Percentiles rank a stretch among this genome's conserved stretches.
Evolutionary conservation across 2,797 vertebrate genomes (phyloP).

Genomic region (Microchirus variegatus): DNA sequence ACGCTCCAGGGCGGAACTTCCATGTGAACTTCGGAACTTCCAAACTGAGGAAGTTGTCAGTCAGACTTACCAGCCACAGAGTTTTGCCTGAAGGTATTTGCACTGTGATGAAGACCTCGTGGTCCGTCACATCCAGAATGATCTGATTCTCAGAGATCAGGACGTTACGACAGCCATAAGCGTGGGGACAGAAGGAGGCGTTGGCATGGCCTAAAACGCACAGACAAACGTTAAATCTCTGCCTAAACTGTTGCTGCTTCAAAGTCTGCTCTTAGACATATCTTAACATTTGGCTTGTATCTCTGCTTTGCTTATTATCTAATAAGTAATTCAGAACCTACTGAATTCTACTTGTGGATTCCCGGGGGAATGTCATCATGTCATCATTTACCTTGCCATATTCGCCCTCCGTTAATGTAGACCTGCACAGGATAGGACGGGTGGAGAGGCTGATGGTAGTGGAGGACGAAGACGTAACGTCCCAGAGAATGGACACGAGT

Average conservation of each 20-base stretch:
- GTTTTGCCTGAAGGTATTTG: conserved; percentile 87
- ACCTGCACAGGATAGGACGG: conserved; percentile 88
- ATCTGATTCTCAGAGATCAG: conserved; percentile 89
- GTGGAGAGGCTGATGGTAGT: conserved; percentile 91
- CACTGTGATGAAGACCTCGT: conserved; percentile 87
- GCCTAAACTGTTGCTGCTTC: too few species aligned
- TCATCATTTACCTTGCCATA: conserved; percentile 98
- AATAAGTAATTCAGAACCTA: background rate
- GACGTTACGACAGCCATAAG: conserved; percentile 89
- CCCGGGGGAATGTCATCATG: background rate
- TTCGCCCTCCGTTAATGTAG: conserved; percentile 86
- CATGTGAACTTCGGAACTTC: too few species aligned
- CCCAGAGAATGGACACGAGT: conserved; percentile 85
- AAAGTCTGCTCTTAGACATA: too few species aligned
- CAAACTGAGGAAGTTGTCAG: too few species aligned
- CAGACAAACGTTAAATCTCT: background rate
- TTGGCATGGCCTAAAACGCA: conserved; percentile 85
- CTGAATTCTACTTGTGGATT: background rate
- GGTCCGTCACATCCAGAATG: conserved; percentile 90
- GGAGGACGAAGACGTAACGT: conserved; percentile 92
- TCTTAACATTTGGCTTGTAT: too few species aligned
- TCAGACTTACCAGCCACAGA: conserved; percentile 90
- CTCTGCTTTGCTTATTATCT: too few species aligned
- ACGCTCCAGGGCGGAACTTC: too few species aligned
- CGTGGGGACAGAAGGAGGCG: conserved; percentile 92